These are phyloP conservation scores for Helogale parvula DNA, from an alignment of 2,113 vertebrate species.

Conservation along the genomic window DNA sequence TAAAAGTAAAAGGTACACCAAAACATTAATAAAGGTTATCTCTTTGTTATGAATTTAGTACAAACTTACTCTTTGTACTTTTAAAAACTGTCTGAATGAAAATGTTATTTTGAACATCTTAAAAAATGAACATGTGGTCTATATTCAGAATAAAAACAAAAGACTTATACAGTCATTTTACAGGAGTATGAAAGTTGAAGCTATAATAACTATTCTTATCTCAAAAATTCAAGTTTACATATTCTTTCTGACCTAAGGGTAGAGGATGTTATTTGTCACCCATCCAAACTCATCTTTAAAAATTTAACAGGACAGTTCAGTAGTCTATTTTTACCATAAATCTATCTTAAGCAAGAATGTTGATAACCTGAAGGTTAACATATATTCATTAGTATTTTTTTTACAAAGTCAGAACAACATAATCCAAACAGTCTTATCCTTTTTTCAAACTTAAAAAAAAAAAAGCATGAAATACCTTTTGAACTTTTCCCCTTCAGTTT, in stretches of 20 bases:
- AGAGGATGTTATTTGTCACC: conserved; percentile 61
- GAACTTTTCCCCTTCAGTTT: conserved; percentile 48
- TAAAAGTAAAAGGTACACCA: neutral
- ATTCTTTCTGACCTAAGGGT: conserved; percentile 59
- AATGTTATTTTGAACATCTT: neutral
- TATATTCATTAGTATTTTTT: conserved; percentile 61
- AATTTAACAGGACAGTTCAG: conserved; percentile 68
- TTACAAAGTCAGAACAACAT: conserved; percentile 47
- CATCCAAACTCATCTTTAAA: conserved; percentile 54
- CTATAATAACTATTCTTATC: conserved; percentile 54
- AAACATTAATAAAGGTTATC: conserved; percentile 36
- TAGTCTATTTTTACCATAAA: conserved; percentile 68
- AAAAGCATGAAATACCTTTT: conserved; percentile 12
- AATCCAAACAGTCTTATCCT: conserved; percentile 61
- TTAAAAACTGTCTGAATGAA: neutral
- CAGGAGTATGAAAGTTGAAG: conserved; percentile 28
- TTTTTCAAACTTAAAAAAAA: conserved; percentile 23
- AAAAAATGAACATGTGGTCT: neutral
- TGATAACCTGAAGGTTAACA: conserved; percentile 71
- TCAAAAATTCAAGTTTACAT: conserved; percentile 60
- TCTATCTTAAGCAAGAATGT: conserved; percentile 56
- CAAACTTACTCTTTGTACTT: neutral
- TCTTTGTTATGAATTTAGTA: neutral
- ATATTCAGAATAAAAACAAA: conserved; percentile 40
- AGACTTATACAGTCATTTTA: conserved; percentile 1